phyloP scores from a whole-genome alignment of 35 echinoderm and acorn worm genomes.

The Nesometra sesokonis region DNA sequence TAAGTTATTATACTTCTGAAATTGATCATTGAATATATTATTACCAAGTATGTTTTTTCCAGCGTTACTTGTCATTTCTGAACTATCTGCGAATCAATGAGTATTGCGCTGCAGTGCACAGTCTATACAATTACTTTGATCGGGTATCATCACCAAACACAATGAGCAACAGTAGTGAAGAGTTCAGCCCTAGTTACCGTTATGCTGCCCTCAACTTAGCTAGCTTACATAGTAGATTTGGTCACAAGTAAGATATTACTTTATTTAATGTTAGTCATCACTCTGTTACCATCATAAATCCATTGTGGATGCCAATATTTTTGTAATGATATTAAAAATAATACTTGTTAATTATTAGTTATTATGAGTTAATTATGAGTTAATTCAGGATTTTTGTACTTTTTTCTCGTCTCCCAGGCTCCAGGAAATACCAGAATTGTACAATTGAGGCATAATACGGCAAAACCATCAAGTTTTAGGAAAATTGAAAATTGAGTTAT shows the following conservation, averaged over 20 bases:
- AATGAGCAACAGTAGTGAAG: constrained; percentile 21
- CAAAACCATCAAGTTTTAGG: no score
- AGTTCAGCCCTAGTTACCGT: constrained; percentile 49
- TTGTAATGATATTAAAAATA: neutral
- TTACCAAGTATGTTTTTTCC: neutral
- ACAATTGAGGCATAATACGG: no score
- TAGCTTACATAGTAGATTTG: constrained; percentile 69
- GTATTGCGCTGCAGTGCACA: constrained; percentile 74
- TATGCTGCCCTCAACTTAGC: constrained; percentile 97
- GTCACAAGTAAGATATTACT: constrained; percentile 59
- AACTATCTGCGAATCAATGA: constrained; percentile 81
- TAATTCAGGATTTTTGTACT: no score
- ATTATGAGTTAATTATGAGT: no score
- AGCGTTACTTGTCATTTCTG: constrained; percentile 85
- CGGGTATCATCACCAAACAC: constrained; percentile 18
- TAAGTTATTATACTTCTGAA: no score
- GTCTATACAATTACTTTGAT: constrained; percentile 79
- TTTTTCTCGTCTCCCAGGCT: no score
- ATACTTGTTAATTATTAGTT: neutral
- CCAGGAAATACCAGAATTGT: no score
- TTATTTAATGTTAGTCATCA: no score
- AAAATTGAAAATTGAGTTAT: no score
- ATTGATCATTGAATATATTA: neutral
- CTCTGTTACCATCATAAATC: no score
- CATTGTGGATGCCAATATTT: no score